phyloP scores from a whole-genome alignment of 2,888 invertebrate species.

The Aleiodes alternator region DNA sequence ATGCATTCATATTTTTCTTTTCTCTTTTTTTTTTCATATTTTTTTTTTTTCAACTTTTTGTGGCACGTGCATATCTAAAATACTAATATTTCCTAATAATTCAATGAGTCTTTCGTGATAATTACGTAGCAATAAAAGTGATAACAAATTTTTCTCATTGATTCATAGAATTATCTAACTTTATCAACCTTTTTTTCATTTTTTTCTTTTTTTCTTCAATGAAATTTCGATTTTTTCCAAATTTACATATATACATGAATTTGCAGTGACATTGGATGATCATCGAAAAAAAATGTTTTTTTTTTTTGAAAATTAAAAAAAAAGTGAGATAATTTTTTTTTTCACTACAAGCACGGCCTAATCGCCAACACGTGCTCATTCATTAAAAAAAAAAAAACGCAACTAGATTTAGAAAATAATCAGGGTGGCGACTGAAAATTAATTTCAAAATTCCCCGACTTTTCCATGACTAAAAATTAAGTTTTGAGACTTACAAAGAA shows the following conservation, averaged over 20 bases:
- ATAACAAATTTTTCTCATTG: constrained; percentile 18
- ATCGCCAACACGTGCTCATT: constrained; percentile 45
- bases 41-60: constrained; percentile 36
- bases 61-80: constrained; percentile 55
- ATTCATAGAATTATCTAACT: constrained; percentile 8
- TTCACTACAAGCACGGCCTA: constrained; percentile 53
- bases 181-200: constrained; percentile 22
- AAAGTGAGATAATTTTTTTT: constrained; percentile 33
- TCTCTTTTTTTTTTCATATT: neutral
- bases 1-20: constrained; percentile 23
- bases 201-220: constrained; percentile 21
- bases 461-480: too few relatives aligned
- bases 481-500: too few relatives aligned
- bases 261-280: constrained; percentile 29
- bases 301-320: constrained; percentile 22
- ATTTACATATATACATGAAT: constrained; percentile 56
- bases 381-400: constrained; percentile 14
- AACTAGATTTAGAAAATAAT: constrained; percentile 30
- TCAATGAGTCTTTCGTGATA: constrained; percentile 16
- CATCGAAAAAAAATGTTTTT: neutral
- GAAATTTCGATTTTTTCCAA: constrained; percentile 33
- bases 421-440: too few relatives aligned
- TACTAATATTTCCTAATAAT: constrained; percentile 39
- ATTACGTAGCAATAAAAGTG: constrained; percentile 20
- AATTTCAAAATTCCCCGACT: too few relatives aligned